Conservation (phyloP, 2,888 invertebrate genomes). For the Hyposoter dolosus region DNA sequence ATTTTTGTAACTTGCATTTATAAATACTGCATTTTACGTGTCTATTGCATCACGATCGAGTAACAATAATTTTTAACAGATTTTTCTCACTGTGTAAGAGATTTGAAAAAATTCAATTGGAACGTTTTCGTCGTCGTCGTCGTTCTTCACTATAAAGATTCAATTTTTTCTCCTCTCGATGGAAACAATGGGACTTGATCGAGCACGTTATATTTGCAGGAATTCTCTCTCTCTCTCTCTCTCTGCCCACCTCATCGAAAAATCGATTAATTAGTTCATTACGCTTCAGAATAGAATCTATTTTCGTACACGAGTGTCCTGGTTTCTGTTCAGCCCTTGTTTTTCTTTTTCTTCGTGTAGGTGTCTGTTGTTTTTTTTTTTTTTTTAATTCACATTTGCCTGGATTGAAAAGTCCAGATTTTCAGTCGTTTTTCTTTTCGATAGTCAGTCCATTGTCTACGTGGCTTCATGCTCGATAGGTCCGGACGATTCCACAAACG, state of each 20-base stretch:
- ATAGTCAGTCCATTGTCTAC: slow-evolving; percentile 42
- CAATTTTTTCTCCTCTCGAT: slow-evolving; percentile 1
- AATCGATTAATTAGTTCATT: slow-evolving; percentile 68
- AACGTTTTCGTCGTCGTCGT: background rate
- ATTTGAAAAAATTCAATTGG: background rate
- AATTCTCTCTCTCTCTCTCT: background rate
- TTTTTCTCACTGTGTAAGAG: too few species aligned
- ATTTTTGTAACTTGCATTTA: too few species aligned
- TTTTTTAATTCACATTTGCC: slow-evolving; percentile 16
- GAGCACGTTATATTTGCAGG: slow-evolving; percentile 39
- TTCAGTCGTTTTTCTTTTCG: slow-evolving; percentile 25
- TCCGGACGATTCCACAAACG: slow-evolving; percentile 42
- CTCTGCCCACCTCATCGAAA: slow-evolving; percentile 39
- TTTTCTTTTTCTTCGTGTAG: slow-evolving; percentile 16
- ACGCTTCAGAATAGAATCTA: slow-evolving; percentile 60
- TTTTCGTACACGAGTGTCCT: slow-evolving; percentile 49
- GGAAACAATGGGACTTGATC: slow-evolving; percentile 37
- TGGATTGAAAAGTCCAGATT: slow-evolving; percentile 25
- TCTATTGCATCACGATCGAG: too few species aligned
- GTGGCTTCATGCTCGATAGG: slow-evolving; percentile 32
- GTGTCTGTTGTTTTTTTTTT: slow-evolving; percentile 20
- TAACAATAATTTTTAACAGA: too few species aligned
- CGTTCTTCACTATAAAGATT: background rate
- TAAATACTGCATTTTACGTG: too few species aligned
- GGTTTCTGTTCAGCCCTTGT: slow-evolving; percentile 25